These are phyloP conservation scores for Thunnus thynnus DNA, from an alignment of 2,113 vertebrate species.

Conservation along the genomic window DNA sequence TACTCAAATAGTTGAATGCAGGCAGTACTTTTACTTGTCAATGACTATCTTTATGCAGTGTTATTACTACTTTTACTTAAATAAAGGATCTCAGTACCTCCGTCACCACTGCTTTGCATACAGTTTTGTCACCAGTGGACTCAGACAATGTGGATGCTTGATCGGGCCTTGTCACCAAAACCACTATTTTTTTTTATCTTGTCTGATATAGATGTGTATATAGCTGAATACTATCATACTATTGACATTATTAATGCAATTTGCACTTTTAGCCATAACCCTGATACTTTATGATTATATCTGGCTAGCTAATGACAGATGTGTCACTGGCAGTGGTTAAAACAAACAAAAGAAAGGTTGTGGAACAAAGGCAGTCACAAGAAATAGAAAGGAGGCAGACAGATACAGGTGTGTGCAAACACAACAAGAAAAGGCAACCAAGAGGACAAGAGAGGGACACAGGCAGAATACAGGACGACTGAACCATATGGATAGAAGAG, in stretches of 20 bases:
- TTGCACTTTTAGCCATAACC: not conserved
- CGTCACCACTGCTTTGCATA: too few relatives aligned
- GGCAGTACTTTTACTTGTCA: too few relatives aligned
- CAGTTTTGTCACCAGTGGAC: too few relatives aligned
- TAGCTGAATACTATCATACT: not conserved
- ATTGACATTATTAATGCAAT: not conserved
- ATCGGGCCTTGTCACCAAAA: too few relatives aligned
- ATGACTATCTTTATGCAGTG: too few relatives aligned
- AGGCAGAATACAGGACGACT: slow-evolving; percentile 5
- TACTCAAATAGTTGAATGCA: too few relatives aligned
- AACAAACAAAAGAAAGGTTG: not conserved
- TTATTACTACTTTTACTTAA: too few relatives aligned
- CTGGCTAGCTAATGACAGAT: too few relatives aligned
- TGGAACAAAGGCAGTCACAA: not conserved
- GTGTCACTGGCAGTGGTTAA: not conserved
- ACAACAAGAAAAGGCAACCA: not conserved
- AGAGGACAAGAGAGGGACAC: not conserved
- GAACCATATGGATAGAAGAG: slow-evolving; percentile 36
- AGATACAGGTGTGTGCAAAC: not conserved
- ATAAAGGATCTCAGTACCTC: too few relatives aligned
- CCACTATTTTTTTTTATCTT: too few relatives aligned
- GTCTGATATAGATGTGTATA: not conserved
- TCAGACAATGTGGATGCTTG: too few relatives aligned
- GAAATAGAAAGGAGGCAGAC: not conserved
- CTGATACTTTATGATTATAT: too few relatives aligned